Evolutionary conservation across 2,113 vertebrate species (phyloP).

Genomic region (Odontophorus gujanensis): DNA sequence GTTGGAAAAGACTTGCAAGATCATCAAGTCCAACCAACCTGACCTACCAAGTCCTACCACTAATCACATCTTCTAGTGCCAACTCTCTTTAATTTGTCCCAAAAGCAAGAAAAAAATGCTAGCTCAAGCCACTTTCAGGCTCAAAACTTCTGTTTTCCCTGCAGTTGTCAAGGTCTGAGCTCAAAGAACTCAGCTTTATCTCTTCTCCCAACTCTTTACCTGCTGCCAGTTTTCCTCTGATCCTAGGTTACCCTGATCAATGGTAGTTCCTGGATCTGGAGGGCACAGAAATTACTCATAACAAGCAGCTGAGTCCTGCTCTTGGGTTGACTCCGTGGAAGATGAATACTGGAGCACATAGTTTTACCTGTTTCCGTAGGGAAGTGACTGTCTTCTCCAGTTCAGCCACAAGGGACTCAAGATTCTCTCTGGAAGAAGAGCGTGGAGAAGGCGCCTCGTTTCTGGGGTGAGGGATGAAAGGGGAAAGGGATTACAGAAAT

Average conservation of each 20-base stretch:
- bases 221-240: neutral
- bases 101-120: neutral
- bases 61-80: neutral
- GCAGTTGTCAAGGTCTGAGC: neutral
- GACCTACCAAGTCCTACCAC: neutral
- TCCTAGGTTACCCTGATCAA: too few species aligned
- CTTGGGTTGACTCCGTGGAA: neutral
- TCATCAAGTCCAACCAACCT: neutral
- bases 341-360: neutral
- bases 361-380: slow-evolving; percentile 67
- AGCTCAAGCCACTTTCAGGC: neutral
- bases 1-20: neutral
- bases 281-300: neutral
- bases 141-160: neutral
- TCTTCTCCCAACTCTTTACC: neutral
- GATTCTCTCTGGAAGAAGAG: slow-evolving; percentile 27
- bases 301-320: neutral
- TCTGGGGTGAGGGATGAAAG: slow-evolving; percentile 41
- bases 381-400: slow-evolving; percentile 64
- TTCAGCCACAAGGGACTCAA: slow-evolving; percentile 52
- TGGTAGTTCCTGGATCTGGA: neutral
- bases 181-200: neutral
- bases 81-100: neutral
- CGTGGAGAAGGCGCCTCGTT: neutral
- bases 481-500: neutral